A percentile compares a stretch with the other conserved stretches of the same genome.
Conservation (phyloP, 2,888 invertebrate species). For the Acrobasis repandana region DNA sequence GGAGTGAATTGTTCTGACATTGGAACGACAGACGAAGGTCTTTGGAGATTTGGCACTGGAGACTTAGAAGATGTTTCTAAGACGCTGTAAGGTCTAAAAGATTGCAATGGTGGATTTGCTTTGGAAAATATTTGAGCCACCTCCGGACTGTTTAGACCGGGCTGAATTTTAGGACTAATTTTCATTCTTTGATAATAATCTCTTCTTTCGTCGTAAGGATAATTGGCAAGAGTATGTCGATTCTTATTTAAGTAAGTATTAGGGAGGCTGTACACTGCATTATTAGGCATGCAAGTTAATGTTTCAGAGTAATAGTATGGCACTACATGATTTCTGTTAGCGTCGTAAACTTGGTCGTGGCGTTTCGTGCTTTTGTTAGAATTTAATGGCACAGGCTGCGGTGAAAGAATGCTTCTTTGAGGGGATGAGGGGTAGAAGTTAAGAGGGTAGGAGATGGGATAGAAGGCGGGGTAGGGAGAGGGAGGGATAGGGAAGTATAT, state of each 20-base stretch:
- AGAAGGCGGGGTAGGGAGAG: slow-evolving; percentile 72
- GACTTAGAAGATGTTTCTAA: slow-evolving; percentile 64
- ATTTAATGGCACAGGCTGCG: slow-evolving; percentile 60
- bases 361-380: slow-evolving; percentile 57
- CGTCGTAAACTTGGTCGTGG: slow-evolving; percentile 77
- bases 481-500: slow-evolving; percentile 85
- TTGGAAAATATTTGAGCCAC: slow-evolving; percentile 54
- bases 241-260: slow-evolving; percentile 50
- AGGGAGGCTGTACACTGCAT: slow-evolving; percentile 57
- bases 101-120: slow-evolving; percentile 54
- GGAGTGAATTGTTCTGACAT: slow-evolving; percentile 72
- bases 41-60: slow-evolving; percentile 54
- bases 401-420: slow-evolving; percentile 59
- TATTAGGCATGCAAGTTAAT: slow-evolving; percentile 72
- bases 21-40: slow-evolving; percentile 74
- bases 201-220: slow-evolving; percentile 63
- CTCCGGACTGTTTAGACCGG: slow-evolving; percentile 56
- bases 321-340: slow-evolving; percentile 81
- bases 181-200: slow-evolving; percentile 57
- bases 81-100: slow-evolving; percentile 73
- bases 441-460: slow-evolving; percentile 74
- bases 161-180: slow-evolving; percentile 51
- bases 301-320: slow-evolving; percentile 79
- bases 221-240: slow-evolving; percentile 64
- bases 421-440: slow-evolving; percentile 72